A percentile compares a stretch with the other conserved stretches of the same genome.
These are phyloP conservation scores for Brachyrhaphis roseni DNA, from an alignment of 2,797 vertebrate genomes.

Conservation along the genomic window DNA sequence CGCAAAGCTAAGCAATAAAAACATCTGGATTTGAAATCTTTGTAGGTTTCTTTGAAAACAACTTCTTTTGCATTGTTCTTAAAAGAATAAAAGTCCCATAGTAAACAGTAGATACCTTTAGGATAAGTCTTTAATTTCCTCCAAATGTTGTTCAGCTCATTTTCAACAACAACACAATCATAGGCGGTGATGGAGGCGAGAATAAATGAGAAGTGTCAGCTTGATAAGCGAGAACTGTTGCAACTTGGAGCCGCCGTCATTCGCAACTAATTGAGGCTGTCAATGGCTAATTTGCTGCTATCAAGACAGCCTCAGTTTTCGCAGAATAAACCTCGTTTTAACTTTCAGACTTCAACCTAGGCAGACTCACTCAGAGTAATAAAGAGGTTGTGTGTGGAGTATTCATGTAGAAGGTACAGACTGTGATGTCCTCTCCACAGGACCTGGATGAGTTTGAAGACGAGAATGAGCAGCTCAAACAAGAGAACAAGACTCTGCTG, in stretches of 20 bases:
- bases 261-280: constrained; percentile 69
- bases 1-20: background rate
- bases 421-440: constrained; percentile 71
- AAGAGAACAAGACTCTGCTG: constrained; percentile 99
- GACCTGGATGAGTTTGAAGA: constrained; percentile 98
- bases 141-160: constrained; percentile 15
- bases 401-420: constrained; percentile 20
- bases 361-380: background rate
- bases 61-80: background rate
- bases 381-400: constrained; percentile 18
- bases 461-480: constrained; percentile 98
- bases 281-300: constrained; percentile 72
- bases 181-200: constrained; percentile 47
- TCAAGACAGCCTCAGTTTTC: constrained; percentile 37
- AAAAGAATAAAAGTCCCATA: background rate
- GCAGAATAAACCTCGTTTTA: constrained; percentile 16
- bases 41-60: background rate
- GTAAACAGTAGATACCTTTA: background rate
- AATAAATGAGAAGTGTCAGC: constrained; percentile 63
- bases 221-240: constrained; percentile 44
- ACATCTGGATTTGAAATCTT: background rate
- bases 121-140: constrained; percentile 21
- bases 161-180: constrained; percentile 18
- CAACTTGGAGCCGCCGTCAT: constrained; percentile 50
- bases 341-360: constrained; percentile 25